Percentiles rank a stretch among this genome's conserved stretches.
Conservation (phyloP, 2,797 vertebrate genomes). For the Argentina silus region DNA sequence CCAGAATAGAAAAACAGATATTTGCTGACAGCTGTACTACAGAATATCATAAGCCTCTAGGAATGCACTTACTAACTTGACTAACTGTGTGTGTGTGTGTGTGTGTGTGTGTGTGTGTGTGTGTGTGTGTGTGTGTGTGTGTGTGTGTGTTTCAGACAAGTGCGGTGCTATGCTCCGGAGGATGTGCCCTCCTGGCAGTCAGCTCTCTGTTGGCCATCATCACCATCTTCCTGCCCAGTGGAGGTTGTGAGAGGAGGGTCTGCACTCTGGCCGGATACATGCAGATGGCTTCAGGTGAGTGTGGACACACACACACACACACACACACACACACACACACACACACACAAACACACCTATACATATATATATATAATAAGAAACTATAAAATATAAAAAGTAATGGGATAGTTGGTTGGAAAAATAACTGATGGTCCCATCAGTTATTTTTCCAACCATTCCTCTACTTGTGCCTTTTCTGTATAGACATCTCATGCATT, state of each 20-base stretch:
- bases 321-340: constrained; percentile 7
- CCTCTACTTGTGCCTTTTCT: background rate
- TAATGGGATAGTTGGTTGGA: no score
- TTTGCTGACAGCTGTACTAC: no score
- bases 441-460: background rate
- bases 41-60: no score
- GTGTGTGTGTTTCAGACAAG: constrained; percentile 82
- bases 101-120: constrained; percentile 31
- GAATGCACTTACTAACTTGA: background rate
- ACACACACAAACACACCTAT: constrained; percentile 8
- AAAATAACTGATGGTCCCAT: no score
- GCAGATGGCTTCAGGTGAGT: constrained; percentile 91
- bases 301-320: background rate
- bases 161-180: constrained; percentile 89
- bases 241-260: constrained; percentile 86
- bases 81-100: constrained; percentile 16
- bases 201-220: constrained; percentile 90
- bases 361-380: background rate
- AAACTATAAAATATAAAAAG: no score
- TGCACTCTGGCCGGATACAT: constrained; percentile 94
- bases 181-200: constrained; percentile 88
- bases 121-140: constrained; percentile 30
- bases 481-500: background rate
- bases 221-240: constrained; percentile 88
- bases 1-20: background rate